phyloP scores from a whole-genome alignment of 2,797 vertebrate genomes.

The Mormyrus hasselquistii region DNA sequence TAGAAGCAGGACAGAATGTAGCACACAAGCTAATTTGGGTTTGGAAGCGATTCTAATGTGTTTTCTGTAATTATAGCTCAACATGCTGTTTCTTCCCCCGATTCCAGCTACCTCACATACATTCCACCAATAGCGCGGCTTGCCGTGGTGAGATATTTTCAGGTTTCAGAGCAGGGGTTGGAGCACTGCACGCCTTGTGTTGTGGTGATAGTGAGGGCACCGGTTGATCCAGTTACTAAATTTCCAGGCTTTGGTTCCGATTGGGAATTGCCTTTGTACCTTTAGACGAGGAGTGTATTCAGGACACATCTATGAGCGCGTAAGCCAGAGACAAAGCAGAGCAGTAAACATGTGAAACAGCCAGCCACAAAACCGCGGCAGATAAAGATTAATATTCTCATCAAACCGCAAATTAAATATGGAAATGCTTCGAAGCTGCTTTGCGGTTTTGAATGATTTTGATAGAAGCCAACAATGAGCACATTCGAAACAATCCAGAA shows the following conservation, averaged over 20 bases:
- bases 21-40: slow-evolving; percentile 40
- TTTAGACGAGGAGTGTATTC: not conserved
- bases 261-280: not conserved
- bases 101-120: not conserved
- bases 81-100: slow-evolving; percentile 32
- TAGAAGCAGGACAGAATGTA: slow-evolving; percentile 40
- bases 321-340: not conserved
- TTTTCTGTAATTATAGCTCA: slow-evolving; percentile 42
- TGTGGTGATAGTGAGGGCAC: not conserved
- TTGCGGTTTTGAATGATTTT: not conserved
- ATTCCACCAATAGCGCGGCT: not conserved
- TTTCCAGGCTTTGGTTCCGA: not conserved
- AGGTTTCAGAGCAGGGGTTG: not conserved
- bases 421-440: not conserved
- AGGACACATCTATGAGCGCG: not conserved
- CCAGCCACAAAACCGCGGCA: not conserved
- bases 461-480: not conserved
- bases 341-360: not conserved
- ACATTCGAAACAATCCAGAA: not conserved
- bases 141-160: not conserved
- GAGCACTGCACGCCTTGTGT: not conserved
- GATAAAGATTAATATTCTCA: not conserved
- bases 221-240: not conserved
- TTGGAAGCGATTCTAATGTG: slow-evolving; percentile 33
- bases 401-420: not conserved